Base-by-base conservation (phyloP, 2,113 vertebrate species). In the Myotis brandtii region DNA sequence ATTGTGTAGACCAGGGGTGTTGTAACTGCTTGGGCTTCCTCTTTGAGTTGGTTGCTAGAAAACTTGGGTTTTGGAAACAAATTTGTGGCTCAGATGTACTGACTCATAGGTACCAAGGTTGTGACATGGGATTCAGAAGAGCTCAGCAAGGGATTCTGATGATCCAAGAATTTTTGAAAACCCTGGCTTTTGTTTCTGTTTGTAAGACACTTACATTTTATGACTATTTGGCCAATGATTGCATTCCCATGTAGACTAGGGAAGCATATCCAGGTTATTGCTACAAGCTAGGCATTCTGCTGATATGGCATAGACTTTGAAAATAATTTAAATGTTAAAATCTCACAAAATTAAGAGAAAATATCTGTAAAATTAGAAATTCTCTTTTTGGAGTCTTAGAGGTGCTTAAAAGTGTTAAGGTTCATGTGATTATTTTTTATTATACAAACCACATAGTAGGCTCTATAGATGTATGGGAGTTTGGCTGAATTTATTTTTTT, bases 341-440 rank as follows among this genome's bases (percentile, higher is more conserved):
- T 90, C 50, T 54, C 23, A 32, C 66, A 16, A 87, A 76, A 18
- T 87, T 81, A 79, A 75, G 50, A 83, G 56, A 77, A 94, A 77
- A 81, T 40, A 43, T 59, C 32, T 96, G n/a, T 14, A n/a, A 81
- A 93, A 40, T 90, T 87, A 80, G 25, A 34, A 90, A 88, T 86
- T 90, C 30, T 86, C 14, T 56, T 86, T 83, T 14, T 50, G 21
- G 40, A 72, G 32, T 82, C 16, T 92, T 82, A 20, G 37, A 70
- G 87, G 10, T 70, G 40, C 43, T 93, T 66, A 66, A 48, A 94
- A 72, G 10, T 86, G 66, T 62, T 27, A 37, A 5, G 12, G 7
- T 80, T 85, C 17, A 77, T 30, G 16, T 72, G 17, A 77, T 43
- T 34, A 48, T 93, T 93, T 85, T 59, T 72, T 89, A 48, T 77